These are phyloP conservation scores for Pseudopipra pipra DNA, from an alignment of 2,113 vertebrate genomes.

Conservation along the genomic window DNA sequence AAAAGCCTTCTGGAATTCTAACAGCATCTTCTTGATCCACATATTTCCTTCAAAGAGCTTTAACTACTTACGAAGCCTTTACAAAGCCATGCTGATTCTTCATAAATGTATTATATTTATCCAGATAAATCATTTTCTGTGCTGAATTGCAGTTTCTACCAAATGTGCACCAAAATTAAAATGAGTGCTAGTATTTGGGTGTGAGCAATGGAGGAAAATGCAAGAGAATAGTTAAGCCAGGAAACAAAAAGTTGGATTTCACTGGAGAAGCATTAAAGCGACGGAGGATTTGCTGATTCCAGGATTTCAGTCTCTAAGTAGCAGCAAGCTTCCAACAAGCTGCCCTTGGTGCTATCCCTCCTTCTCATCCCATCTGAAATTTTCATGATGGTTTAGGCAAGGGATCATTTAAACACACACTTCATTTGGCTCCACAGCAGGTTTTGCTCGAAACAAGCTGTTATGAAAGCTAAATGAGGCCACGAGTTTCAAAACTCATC, in stretches of 20 bases:
- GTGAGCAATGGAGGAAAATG: neutral
- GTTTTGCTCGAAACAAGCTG: slow-evolving; percentile 59
- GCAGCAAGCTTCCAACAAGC: slow-evolving; percentile 57
- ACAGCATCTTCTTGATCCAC: neutral
- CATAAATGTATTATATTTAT: neutral
- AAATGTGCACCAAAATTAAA: neutral
- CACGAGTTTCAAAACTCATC: slow-evolving; percentile 55
- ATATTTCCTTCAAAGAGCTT: neutral
- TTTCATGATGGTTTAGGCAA: slow-evolving; percentile 60
- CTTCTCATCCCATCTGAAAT: slow-evolving; percentile 64
- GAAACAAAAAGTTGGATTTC: slow-evolving; percentile 34
- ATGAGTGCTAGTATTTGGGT: neutral
- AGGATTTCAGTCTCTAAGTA: slow-evolving; percentile 56
- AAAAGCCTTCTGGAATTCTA: neutral
- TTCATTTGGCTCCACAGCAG: slow-evolving; percentile 55
- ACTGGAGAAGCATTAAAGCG: slow-evolving; percentile 50
- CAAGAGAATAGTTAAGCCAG: neutral
- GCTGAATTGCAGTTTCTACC: neutral
- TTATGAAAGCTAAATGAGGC: slow-evolving; percentile 62
- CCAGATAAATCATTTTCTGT: neutral
- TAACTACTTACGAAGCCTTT: neutral
- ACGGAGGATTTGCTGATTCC: slow-evolving; percentile 58
- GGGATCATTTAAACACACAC: slow-evolving; percentile 64
- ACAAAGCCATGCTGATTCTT: neutral
- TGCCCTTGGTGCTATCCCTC: slow-evolving; percentile 44